A percentile compares a stretch with the other conserved stretches of the same genome.
phyloP scores from a whole-genome alignment of 1,140 invertebrate genomes.

The Nautilus pompilius region DNA sequence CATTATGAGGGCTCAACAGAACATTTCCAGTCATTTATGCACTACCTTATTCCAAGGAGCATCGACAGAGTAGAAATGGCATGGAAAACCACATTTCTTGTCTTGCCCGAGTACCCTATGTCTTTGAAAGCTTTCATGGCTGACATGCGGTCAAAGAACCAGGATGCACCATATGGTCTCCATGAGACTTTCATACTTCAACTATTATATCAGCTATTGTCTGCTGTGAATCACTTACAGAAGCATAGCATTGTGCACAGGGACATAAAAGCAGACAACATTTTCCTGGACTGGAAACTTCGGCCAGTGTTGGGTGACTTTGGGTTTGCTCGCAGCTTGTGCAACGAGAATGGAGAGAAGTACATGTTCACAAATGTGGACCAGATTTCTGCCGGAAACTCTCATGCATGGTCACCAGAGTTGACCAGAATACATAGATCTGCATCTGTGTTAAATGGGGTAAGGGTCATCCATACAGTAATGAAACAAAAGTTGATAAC shows the following conservation, averaged over 20 bases:
- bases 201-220: conserved; percentile 27
- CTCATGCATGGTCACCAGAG: conserved; percentile 21
- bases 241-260: conserved; percentile 22
- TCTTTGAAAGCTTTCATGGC: conserved; percentile 24
- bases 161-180: conserved; percentile 8
- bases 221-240: conserved; percentile 18
- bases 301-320: conserved; percentile 25
- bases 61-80: conserved; percentile 27
- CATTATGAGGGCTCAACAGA: conserved; percentile 21
- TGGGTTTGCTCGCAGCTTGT: conserved; percentile 13
- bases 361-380: background rate
- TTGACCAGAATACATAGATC: conserved; percentile 7
- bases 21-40: conserved; percentile 15
- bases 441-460: conserved; percentile 3
- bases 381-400: conserved; percentile 15
- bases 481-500: background rate
- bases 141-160: background rate
- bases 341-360: background rate
- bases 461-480: background rate
- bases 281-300: conserved; percentile 24
- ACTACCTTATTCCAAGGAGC: conserved; percentile 11
- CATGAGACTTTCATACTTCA: conserved; percentile 17
- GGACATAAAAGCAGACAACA: conserved; percentile 31
- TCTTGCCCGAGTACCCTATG: conserved; percentile 23
- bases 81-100: conserved; percentile 21